Percentiles rank a stretch among this genome's conserved stretches.
These are phyloP conservation scores for Mastomys natalensis DNA, from an alignment of 2,113 vertebrate genomes.

Conservation along the genomic window DNA sequence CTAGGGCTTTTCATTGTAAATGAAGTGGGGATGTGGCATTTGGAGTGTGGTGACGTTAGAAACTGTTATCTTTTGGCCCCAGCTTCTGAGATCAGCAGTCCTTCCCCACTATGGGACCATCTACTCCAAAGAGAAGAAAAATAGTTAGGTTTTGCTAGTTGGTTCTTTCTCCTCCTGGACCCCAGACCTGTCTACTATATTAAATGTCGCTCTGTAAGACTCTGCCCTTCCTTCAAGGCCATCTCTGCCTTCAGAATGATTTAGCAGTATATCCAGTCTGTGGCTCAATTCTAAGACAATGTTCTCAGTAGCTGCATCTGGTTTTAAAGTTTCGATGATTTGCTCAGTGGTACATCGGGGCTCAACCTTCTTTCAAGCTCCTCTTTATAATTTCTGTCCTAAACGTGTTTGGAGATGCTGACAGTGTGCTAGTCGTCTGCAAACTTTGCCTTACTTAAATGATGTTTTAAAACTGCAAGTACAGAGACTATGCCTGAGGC, in stretches of 20 bases:
- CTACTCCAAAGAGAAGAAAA: neutral
- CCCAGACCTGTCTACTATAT: neutral
- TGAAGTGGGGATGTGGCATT: conserved; percentile 52
- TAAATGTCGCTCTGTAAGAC: neutral
- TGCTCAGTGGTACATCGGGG: neutral
- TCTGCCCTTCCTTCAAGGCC: neutral
- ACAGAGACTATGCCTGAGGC: neutral
- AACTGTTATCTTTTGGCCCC: conserved; percentile 3
- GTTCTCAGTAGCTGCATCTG: neutral
- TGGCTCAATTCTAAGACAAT: neutral
- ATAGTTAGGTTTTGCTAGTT: neutral
- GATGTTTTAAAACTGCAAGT: neutral
- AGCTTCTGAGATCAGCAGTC: neutral
- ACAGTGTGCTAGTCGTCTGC: neutral
- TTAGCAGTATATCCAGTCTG: neutral
- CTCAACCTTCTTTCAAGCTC: neutral
- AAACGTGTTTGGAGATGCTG: neutral
- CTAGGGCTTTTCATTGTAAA: neutral
- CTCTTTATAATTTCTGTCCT: conserved; percentile 12
- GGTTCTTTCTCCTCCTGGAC: neutral
- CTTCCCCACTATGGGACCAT: neutral
- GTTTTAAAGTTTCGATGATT: neutral
- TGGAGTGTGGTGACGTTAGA: conserved; percentile 57
- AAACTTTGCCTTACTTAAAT: neutral
- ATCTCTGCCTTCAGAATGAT: neutral